Conservation (phyloP, 2,113 vertebrate genomes). For the cat (Felis catus) region F.catus_Fca126_mat1.0 CM031419.1:1536501-1537000, state of each 20-base stretch:
- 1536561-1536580: not conserved
- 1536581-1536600: not conserved
- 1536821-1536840: no score
- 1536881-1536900: no score
- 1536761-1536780: not conserved
- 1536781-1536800: not conserved
- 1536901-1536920: no score
- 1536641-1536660: not conserved
- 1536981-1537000: no score
- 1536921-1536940: no score
- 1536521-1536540: no score
- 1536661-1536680: rapidly evolving
- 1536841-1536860: no score
- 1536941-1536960: no score
- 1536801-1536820: no score
- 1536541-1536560: not conserved
- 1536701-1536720: rapidly evolving
- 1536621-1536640: not conserved
- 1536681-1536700: not conserved
- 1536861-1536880: no score
- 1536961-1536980: no score
- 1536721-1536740: rapidly evolving
- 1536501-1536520: not conserved
- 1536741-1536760: not conserved
- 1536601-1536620: no score